These are phyloP conservation scores for Coregonus ussuriensis DNA, from an alignment of 2,797 vertebrate species.

Conservation along the genomic window DNA sequence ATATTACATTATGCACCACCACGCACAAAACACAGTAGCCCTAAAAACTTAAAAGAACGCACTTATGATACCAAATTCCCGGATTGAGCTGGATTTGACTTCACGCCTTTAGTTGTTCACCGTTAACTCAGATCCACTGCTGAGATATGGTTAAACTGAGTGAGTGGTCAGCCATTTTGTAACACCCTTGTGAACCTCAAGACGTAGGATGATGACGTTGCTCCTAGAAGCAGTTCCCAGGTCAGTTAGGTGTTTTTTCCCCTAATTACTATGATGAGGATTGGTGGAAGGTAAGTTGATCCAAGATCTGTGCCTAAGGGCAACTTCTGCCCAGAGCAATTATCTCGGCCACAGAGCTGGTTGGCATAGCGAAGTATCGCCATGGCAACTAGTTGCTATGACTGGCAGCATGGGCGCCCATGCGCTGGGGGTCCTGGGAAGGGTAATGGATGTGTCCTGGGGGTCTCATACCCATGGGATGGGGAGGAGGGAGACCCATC, in stretches of 20 bases:
- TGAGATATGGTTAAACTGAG: background rate
- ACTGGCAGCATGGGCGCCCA: conserved; percentile 89
- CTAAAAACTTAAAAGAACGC: conserved; percentile 13
- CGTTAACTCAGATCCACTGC: conserved; percentile 14
- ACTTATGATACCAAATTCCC: background rate
- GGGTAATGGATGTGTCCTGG: conserved; percentile 98
- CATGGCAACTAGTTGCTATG: conserved; percentile 60
- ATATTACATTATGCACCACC: conserved; percentile 33
- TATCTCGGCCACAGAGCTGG: background rate
- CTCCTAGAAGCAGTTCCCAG: background rate
- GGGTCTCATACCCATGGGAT: conserved; percentile 89
- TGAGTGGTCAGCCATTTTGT: background rate
- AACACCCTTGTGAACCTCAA: background rate
- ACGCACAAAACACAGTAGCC: conserved; percentile 28
- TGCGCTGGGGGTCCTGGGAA: conserved; percentile 96
- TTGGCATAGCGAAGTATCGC: conserved; percentile 11
- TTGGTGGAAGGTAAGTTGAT: background rate
- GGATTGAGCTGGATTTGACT: background rate
- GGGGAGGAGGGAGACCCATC: conserved; percentile 85
- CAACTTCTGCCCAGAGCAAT: background rate
- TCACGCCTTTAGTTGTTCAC: conserved; percentile 20
- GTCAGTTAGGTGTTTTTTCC: background rate
- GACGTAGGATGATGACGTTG: background rate
- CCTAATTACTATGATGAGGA: background rate
- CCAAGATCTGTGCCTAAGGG: background rate